Base-by-base conservation (phyloP, 2,888 invertebrate genomes). In the Cheilosia vernalis region DNA sequence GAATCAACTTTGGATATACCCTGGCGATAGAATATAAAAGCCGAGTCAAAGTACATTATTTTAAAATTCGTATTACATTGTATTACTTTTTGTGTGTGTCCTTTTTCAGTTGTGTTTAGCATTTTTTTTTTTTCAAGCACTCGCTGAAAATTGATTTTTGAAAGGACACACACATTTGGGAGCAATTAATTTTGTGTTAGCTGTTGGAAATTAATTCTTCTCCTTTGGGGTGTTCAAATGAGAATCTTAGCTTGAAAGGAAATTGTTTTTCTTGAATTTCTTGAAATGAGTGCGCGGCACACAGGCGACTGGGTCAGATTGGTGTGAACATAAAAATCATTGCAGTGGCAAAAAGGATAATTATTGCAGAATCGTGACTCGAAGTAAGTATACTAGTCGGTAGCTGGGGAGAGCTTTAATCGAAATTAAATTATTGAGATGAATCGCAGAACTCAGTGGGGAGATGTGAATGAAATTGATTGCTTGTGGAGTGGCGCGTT, bases 181-280 rank as follows among this genome's bases (percentile, higher is more conserved):
- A 63, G 63, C 61, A 78, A 78, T 78, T 78, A 78, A 78, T 63
- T 78, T 63, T 47, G 49, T 70, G 78, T 78, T 78, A 55, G 77
- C 27, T 70, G 55, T 78, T 21, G 60, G 27, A 77, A 69, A 67
- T 66, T 17, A 17, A 67, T 69, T 76, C 67, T 15, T 47, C 19
- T 33, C 19, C 15, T 44, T 64, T 49, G 47, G 19, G 42, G 21
- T 24, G 61, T 17, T 58, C 4, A 37, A 37, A 37, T 13, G 13
- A 37, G 4, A 37, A 13, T 37, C 37, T 13, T 37, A 13, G 1
- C 10, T 53, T 24, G 1, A 61, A 61, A 49, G 40, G 33, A 51
- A 42, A 60, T 51, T 2, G 10, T 30, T 44, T 33, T 30, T 33
- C 33, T 24, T 24, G 9, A 24, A 21, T 17, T 64, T 42, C 17